Conservation (phyloP, 2,888 invertebrate genomes). For the Magallana nippona region DNA sequence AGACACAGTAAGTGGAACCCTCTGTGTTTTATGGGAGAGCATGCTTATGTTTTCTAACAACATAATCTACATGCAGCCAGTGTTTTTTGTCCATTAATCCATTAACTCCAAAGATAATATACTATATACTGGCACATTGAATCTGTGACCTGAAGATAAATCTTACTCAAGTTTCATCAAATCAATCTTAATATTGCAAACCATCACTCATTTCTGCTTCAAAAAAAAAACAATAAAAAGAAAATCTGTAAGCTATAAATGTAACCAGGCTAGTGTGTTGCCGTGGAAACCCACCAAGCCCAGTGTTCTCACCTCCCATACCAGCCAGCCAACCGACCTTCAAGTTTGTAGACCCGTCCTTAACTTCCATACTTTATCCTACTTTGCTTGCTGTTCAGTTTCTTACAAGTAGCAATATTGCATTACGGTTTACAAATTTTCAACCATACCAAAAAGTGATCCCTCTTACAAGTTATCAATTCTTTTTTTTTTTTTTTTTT, state of each 20-base stretch:
- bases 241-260: slow-evolving; percentile 25
- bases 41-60: slow-evolving; percentile 5
- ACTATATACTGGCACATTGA: background rate
- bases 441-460: no score
- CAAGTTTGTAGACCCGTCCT: slow-evolving; percentile 44
- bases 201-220: slow-evolving; percentile 13
- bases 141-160: background rate
- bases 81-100: background rate
- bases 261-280: slow-evolving; percentile 31
- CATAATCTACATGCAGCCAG: background rate
- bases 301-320: slow-evolving; percentile 41
- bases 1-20: no score
- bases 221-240: background rate
- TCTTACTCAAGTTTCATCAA: background rate
- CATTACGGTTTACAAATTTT: no score
- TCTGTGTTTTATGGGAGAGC: background rate
- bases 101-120: background rate
- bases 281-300: slow-evolving; percentile 39
- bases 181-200: background rate
- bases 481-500: no score
- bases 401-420: background rate
- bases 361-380: slow-evolving; percentile 16
- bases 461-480: no score
- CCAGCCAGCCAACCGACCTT: slow-evolving; percentile 52
- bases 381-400: slow-evolving; percentile 32